Evolutionary conservation across 2,113 vertebrate genomes (phyloP), one percentile per base, ranked within the genome.

Genomic region (Progne subis): DNA sequence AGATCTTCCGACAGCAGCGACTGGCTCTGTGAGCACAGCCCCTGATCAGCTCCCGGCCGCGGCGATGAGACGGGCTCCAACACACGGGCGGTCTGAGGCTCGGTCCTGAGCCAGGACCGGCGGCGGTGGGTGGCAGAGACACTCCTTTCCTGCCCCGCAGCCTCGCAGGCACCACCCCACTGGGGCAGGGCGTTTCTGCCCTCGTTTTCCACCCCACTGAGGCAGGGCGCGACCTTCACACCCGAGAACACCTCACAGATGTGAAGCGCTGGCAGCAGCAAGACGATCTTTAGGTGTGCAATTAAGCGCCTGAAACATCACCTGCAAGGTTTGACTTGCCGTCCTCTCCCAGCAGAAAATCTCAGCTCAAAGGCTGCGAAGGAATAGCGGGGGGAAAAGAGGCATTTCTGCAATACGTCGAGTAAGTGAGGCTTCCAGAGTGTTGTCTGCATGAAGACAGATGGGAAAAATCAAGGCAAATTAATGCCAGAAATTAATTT

Each of bases 31-130:
- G 24, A 32, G 52, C 76, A 43, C 23, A 53, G 68, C 9, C 5
- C 2, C 17, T 1, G 2, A 5, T 1, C 24, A 16, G 57, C 49
- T 29, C 31, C 8, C 37, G 0, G 2, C 47, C 0, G 1, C 50
- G 82, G 49, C 0, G 52, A 41, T 7, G 2, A 0, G 3, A 7
- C 11, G 10, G n/a, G 47, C 49, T 61, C 16, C 26, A 21, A 12
- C 63, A 71, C 44, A 43, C 9, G 12, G 8, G 20, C 1, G 1
- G 29, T 6, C 10, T 6, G 11, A 69, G 55, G 28, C n/a, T 34
- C 2, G 0, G 53, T 55, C 18, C 63, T 12, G 47, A 71, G 82
- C 56, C 9, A 0, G 6, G 25, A 37, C 53, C 8, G 21, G 17
- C 1, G 1, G 43, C 41, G 9, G 56, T 1, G 24, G 46, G 56